These are phyloP conservation scores for Acromyrmex heyeri DNA, from an alignment of 1,140 invertebrate genomes.

Conservation along the genomic window DNA sequence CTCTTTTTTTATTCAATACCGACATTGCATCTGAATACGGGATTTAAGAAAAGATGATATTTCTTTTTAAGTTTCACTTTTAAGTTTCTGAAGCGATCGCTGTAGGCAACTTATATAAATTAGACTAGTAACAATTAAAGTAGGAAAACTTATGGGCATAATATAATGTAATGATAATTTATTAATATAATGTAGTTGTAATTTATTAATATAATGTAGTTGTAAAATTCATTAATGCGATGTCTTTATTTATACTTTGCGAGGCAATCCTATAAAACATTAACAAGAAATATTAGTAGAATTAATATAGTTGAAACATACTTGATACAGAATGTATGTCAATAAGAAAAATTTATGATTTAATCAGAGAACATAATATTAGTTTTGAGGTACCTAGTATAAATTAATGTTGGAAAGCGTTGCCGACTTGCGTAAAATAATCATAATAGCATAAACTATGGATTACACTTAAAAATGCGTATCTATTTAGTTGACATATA, in stretches of 20 bases:
- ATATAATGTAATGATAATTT: background rate
- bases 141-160: background rate
- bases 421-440: background rate
- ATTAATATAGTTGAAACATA: slow-evolving; percentile 1
- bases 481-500: slow-evolving; percentile 75
- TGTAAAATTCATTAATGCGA: background rate
- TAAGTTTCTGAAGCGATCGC: background rate
- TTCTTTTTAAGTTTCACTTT: background rate
- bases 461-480: slow-evolving; percentile 64
- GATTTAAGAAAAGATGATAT: background rate
- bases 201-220: background rate
- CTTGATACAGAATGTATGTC: background rate
- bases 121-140: background rate
- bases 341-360: background rate
- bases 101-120: slow-evolving; percentile 9
- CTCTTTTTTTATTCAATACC: background rate
- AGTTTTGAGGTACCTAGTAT: background rate
- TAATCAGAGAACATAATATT: background rate
- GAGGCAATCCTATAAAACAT: background rate
- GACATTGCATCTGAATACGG: background rate
- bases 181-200: background rate
- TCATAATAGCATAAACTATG: background rate
- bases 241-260: background rate
- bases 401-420: background rate
- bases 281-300: background rate